Evolutionary conservation across 2,797 vertebrate genomes (phyloP), one percentile per base, ranked within the genome.

Genomic region (Florisuga fusca): DNA sequence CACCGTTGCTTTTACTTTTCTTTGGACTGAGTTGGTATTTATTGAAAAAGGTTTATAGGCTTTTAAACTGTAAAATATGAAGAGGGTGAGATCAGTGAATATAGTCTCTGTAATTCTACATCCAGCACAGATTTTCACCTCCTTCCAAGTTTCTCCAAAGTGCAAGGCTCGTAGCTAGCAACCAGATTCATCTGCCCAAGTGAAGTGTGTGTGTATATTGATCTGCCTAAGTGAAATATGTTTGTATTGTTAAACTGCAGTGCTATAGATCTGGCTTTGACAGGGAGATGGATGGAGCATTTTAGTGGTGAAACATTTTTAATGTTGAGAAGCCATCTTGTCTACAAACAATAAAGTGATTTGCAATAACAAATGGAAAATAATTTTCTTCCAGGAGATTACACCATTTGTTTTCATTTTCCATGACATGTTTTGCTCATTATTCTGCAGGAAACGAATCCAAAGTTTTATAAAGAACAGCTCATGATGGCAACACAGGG

Each of bases 351-450:
- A 73, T 87, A 33, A 91, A 83, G 71, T 5, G 33, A 81, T 91
- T 84, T 86, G 66, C 86, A 75, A 53, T 62, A 85, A 93, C 55
- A 85, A 93, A 76, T 45, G 72, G 88, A 78, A 95, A 90, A 81
- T 86, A 54, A 29, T 92, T 77, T 63, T 93, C 89, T 68, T 87
- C 33, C 41, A 66, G 50, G 72, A 86, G 76, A 89, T 84, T 46
- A 61, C 69, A 61, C 45, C 73, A 43, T 95, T 96, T 86, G 73
- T 94, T 97, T 93, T 87, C 69, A 29, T 95, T 84, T 89, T 84
- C 63, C 22, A 1, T 89, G 62, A 38, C 67, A 27, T 58, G 12
- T 79, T 96, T 87, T 92, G 75, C 59, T 95, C 33, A 10, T 94
- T 93, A 43, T 31, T 33, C 87, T 91, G 33, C 66, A 67, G 82